phyloP scores from a whole-genome alignment of 2,113 vertebrate genomes.

The Suricata suricatta region DNA sequence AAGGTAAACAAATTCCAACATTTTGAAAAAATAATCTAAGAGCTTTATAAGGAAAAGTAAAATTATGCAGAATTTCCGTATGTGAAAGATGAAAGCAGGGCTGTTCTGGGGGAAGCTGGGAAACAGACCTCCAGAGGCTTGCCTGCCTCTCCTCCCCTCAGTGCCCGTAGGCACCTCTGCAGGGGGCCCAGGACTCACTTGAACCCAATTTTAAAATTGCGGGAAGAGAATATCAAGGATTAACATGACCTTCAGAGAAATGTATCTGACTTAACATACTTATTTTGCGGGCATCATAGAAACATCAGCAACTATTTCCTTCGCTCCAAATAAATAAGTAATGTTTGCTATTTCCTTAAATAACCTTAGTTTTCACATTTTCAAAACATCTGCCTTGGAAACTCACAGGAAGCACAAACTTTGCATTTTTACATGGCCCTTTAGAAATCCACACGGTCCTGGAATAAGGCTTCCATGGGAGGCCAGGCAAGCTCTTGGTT shows the following conservation, averaged over 20 bases:
- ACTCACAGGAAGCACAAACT: background rate
- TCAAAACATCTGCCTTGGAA: background rate
- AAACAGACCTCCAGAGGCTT: background rate
- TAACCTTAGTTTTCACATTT: background rate
- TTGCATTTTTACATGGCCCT: background rate
- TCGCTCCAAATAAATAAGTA: background rate
- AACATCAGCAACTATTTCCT: background rate
- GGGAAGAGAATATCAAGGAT: background rate
- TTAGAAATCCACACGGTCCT: background rate
- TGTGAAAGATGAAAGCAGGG: background rate
- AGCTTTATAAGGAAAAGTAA: background rate
- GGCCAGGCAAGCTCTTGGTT: constrained; percentile 60
- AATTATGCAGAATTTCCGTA: background rate
- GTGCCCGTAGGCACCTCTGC: background rate
- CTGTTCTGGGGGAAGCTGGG: background rate
- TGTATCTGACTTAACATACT: background rate
- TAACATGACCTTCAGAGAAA: background rate
- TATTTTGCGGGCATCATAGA: background rate
- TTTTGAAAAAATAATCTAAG: background rate
- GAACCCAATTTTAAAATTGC: background rate
- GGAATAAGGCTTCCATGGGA: background rate
- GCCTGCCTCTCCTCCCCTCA: background rate
- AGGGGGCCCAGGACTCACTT: background rate
- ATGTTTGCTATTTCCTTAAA: background rate
- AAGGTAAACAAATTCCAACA: background rate